Conservation (phyloP, 2,113 vertebrate genomes). For the Nibea coibor region DNA sequence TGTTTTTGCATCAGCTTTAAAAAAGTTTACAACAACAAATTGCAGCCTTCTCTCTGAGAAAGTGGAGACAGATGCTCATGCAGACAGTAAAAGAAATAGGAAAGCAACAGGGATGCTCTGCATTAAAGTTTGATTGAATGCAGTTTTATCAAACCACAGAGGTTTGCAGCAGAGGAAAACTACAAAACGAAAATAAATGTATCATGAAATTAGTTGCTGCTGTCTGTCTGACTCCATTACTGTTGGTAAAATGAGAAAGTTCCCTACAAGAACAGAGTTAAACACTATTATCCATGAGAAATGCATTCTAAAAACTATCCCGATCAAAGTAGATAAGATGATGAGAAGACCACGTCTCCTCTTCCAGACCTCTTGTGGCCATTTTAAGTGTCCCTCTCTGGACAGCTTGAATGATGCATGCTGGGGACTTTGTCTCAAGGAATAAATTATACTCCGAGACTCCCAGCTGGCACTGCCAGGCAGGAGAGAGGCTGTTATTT, state of each 20-base stretch:
- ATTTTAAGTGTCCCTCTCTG: conserved; percentile 43
- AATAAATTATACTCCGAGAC: conserved; percentile 58
- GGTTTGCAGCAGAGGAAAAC: conserved; percentile 36
- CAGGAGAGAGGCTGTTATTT: conserved; percentile 58
- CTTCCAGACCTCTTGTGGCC: conserved; percentile 29
- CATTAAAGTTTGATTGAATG: conserved; percentile 72
- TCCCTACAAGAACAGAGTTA: background rate
- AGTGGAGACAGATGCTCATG: conserved; percentile 36
- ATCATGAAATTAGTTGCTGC: conserved; percentile 19
- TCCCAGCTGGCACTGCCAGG: conserved; percentile 58
- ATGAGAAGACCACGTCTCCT: background rate
- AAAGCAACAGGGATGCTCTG: conserved; percentile 50
- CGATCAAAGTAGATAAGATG: conserved; percentile 9
- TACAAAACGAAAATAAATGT: conserved; percentile 3
- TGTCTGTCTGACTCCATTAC: background rate
- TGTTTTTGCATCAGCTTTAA: conserved; percentile 28
- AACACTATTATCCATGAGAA: background rate
- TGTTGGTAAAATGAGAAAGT: background rate
- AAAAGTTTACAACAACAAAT: conserved; percentile 36
- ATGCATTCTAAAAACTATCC: background rate
- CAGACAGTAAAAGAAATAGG: conserved; percentile 32
- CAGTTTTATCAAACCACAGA: conserved; percentile 58
- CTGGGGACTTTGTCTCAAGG: conserved; percentile 29
- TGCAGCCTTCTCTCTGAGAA: conserved; percentile 18
- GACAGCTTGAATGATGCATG: conserved; percentile 38